These are phyloP conservation scores for Margaritifera margaritifera DNA, from an alignment of 2,888 invertebrate genomes.

Conservation along the genomic window DNA sequence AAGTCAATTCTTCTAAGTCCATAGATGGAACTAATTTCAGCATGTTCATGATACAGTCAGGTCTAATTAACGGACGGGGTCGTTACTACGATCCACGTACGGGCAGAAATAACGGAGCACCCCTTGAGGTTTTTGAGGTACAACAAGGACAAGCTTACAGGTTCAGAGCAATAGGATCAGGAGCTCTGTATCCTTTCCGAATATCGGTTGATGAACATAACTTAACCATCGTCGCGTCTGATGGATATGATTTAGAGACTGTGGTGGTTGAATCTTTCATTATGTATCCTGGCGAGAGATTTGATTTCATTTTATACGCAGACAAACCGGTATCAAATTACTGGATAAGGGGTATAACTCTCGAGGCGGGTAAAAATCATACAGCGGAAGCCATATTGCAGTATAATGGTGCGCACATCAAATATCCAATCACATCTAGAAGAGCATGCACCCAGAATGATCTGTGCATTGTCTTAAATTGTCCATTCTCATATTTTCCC, in stretches of 20 bases:
- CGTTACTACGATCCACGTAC: constrained; percentile 28
- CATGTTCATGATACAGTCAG: constrained; percentile 31
- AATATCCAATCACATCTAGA: constrained; percentile 6
- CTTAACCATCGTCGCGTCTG: constrained; percentile 36
- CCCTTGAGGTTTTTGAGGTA: constrained; percentile 28
- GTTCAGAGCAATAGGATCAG: constrained; percentile 38
- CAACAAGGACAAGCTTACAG: constrained; percentile 18
- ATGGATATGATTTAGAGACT: constrained; percentile 36
- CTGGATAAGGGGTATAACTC: constrained; percentile 39
- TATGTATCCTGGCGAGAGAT: constrained; percentile 40
- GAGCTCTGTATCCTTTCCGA: constrained; percentile 31
- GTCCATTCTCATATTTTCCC: constrained; percentile 10
- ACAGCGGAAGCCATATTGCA: constrained; percentile 18
- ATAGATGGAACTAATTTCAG: constrained; percentile 15
- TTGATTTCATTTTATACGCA: constrained; percentile 38
- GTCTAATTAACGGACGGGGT: constrained; percentile 56
- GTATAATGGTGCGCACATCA: constrained; percentile 9
- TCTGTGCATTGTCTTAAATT: constrained; percentile 21
- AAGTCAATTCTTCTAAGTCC: not conserved
- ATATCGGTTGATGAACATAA: constrained; percentile 40
- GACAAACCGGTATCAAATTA: constrained; percentile 32
- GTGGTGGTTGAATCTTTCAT: constrained; percentile 26
- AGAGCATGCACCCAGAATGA: constrained; percentile 13
- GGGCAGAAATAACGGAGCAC: constrained; percentile 18
- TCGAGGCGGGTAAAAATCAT: constrained; percentile 16